A percentile compares a stretch with the other conserved stretches of the same genome.
Conservation (phyloP, 2,113 vertebrate species). For the Solea senegalensis region DNA sequence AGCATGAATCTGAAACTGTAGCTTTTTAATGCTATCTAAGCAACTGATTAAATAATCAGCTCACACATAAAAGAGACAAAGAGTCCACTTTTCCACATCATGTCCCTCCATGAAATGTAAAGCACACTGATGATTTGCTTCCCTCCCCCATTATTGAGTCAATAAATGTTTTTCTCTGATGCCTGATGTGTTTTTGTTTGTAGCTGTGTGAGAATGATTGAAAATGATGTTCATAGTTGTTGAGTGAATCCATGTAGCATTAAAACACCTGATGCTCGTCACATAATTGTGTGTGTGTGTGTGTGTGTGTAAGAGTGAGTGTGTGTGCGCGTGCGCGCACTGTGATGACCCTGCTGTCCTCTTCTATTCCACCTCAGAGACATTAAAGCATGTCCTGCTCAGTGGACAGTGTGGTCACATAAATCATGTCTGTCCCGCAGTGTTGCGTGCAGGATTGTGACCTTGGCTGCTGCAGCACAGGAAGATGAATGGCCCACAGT, state of each 20-base stretch:
- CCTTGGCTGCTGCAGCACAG: slow-evolving; percentile 48
- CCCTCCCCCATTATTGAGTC: slow-evolving; percentile 27
- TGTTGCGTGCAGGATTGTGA: not conserved
- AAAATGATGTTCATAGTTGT: no score
- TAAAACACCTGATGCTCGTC: not conserved
- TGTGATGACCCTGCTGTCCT: not conserved
- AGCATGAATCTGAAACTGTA: slow-evolving; percentile 22
- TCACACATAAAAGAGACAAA: not conserved
- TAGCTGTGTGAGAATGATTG: not conserved
- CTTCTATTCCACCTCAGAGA: not conserved
- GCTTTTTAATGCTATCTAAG: slow-evolving; percentile 26
- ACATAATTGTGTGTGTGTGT: not conserved
- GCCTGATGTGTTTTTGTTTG: not conserved
- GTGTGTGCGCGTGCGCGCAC: not conserved
- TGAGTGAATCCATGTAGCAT: no score
- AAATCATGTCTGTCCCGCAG: not conserved
- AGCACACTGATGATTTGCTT: slow-evolving; percentile 15
- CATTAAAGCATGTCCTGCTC: not conserved
- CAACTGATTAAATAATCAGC: not conserved
- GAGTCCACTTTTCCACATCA: slow-evolving; percentile 3
- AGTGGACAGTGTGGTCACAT: not conserved
- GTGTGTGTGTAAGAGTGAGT: not conserved
- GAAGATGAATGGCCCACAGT: not conserved
- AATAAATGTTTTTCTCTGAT: slow-evolving; percentile 61
- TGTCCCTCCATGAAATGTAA: slow-evolving; percentile 10